These are phyloP conservation scores for Monomorium pharaonis DNA, from an alignment of 1,140 invertebrate genomes.

Conservation along the genomic window DNA sequence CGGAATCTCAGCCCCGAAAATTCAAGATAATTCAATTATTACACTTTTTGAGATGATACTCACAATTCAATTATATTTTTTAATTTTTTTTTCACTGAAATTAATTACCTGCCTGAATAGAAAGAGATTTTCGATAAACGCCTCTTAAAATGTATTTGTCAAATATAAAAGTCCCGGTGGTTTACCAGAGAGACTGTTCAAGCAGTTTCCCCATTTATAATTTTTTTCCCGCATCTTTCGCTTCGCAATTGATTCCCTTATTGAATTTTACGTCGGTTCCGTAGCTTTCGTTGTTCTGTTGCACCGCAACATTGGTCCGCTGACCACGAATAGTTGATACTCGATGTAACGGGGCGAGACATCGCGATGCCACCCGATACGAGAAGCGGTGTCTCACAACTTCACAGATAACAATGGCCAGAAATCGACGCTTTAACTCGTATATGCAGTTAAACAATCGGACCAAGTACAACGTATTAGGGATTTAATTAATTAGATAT, in stretches of 20 bases:
- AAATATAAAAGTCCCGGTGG: background rate
- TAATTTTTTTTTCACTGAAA: constrained; percentile 5
- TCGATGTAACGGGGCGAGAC: constrained; percentile 24
- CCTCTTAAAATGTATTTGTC: background rate
- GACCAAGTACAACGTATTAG: constrained; percentile 70
- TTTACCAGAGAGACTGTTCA: background rate
- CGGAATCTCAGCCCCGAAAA: constrained; percentile 14
- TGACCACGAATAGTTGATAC: background rate
- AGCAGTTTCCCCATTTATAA: background rate
- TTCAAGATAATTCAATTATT: constrained; percentile 25
- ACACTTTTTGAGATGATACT: background rate
- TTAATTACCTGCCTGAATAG: background rate
- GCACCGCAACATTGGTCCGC: too few relatives aligned
- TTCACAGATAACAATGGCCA: constrained; percentile 57
- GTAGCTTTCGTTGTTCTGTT: background rate
- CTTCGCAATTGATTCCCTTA: background rate
- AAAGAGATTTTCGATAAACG: background rate
- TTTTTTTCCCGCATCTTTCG: background rate
- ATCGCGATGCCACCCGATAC: constrained; percentile 1
- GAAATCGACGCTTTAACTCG: constrained; percentile 70
- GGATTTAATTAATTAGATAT: constrained; percentile 68
- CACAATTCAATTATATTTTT: background rate
- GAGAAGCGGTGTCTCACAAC: constrained; percentile 12
- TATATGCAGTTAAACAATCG: constrained; percentile 80
- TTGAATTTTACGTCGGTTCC: background rate